A percentile compares a stretch with the other conserved stretches of the same genome.
Conservation (phyloP, 1,140 invertebrate genomes). For the Drosophila guanche region DNA sequence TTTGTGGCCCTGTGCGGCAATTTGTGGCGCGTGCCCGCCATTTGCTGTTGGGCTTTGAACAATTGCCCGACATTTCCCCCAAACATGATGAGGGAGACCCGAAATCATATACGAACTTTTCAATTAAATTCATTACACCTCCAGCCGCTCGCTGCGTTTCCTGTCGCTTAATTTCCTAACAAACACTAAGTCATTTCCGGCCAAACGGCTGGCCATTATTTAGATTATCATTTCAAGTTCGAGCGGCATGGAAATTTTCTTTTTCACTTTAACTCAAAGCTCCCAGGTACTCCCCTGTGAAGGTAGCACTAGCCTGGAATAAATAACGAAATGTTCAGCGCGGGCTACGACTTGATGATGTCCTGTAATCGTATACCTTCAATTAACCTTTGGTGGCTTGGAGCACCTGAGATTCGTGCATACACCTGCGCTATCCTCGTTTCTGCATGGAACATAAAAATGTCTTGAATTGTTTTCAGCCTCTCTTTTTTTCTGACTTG, state of each 20-base stretch:
- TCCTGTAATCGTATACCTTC: neutral
- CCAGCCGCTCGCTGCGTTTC: conserved; percentile 47
- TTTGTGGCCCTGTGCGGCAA: conserved; percentile 52
- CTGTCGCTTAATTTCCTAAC: conserved; percentile 66
- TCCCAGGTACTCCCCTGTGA: neutral
- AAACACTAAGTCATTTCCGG: conserved; percentile 79
- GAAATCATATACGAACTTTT: conserved; percentile 55
- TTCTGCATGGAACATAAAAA: conserved; percentile 30
- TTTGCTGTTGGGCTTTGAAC: conserved; percentile 25
- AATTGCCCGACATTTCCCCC: conserved; percentile 51
- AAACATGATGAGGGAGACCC: conserved; percentile 20
- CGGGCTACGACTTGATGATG: conserved; percentile 4
- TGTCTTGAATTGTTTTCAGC: conserved; percentile 21
- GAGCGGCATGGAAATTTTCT: conserved; percentile 47
- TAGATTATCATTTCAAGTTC: conserved; percentile 77
- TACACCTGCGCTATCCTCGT: neutral
- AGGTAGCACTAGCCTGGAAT: conserved; percentile 31
- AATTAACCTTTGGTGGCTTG: too few species aligned
- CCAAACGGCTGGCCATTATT: conserved; percentile 68
- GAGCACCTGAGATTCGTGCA: conserved; percentile 8
- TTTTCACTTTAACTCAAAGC: conserved; percentile 5
- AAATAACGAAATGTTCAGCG: conserved; percentile 1
- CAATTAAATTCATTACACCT: conserved; percentile 79
- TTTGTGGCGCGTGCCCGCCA: conserved; percentile 57
- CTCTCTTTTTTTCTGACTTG: conserved; percentile 29